A percentile compares a stretch with the other conserved stretches of the same genome.
phyloP scores from a whole-genome alignment of 2,113 vertebrate genomes.

The Chaenocephalus aceratus region DNA sequence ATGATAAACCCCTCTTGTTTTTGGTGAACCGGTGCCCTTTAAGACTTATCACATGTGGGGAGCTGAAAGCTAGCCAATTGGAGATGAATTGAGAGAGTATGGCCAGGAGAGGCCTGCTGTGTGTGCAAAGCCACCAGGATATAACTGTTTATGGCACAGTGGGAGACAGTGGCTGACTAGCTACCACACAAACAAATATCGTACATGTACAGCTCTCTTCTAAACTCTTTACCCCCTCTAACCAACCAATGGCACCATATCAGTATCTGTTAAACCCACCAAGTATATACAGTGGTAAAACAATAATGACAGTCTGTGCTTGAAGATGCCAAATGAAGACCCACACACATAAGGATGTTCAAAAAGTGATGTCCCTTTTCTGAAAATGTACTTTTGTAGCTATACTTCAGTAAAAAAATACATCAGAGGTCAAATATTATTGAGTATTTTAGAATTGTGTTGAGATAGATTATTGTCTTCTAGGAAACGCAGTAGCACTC shows the following conservation, averaged over 20 bases:
- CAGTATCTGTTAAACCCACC: constrained; percentile 71
- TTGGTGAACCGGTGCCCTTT: constrained; percentile 46
- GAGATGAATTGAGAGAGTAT: constrained; percentile 47
- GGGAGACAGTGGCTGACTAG: constrained; percentile 33
- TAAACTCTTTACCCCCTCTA: constrained; percentile 38
- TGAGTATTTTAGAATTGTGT: too few species aligned
- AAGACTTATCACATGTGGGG: constrained; percentile 27
- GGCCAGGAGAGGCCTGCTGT: constrained; percentile 52
- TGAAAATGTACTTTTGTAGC: too few species aligned
- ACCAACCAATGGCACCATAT: constrained; percentile 40
- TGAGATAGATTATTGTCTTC: neutral
- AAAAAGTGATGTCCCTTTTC: neutral
- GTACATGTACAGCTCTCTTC: constrained; percentile 21
- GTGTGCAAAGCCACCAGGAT: constrained; percentile 51
- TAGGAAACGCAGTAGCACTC: constrained; percentile 15
- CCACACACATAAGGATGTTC: neutral
- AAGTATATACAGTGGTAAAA: constrained; percentile 49
- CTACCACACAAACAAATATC: constrained; percentile 25
- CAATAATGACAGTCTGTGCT: neutral
- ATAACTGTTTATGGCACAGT: constrained; percentile 49
- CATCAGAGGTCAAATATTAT: too few species aligned
- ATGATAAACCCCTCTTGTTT: constrained; percentile 42
- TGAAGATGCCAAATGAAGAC: neutral
- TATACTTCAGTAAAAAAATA: too few species aligned
- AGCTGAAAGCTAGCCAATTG: constrained; percentile 56